Conservation (phyloP, 2,797 vertebrate species). For the Taeniopygia guttata region DNA sequence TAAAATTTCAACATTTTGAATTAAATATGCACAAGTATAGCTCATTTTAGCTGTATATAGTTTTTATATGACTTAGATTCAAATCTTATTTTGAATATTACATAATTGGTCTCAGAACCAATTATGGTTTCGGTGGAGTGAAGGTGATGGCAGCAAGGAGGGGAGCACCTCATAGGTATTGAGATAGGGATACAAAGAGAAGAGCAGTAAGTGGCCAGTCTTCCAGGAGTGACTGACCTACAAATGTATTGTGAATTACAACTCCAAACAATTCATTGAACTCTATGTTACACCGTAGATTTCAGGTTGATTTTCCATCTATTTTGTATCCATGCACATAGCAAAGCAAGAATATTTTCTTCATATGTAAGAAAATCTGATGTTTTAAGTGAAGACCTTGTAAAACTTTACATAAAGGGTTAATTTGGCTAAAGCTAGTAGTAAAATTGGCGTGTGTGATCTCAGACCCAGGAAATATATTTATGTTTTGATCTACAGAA, state of each 20-base stretch:
- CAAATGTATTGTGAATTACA: background rate
- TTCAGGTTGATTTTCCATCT: background rate
- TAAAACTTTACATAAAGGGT: background rate
- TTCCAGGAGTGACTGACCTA: background rate
- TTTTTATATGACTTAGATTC: constrained; percentile 78
- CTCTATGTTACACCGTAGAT: background rate
- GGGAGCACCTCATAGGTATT: background rate
- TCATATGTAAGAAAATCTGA: background rate
- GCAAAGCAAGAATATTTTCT: background rate
- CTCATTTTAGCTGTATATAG: constrained; percentile 72
- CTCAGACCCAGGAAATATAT: background rate
- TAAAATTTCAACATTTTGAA: constrained; percentile 81
- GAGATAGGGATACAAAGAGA: background rate
- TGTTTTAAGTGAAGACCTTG: background rate
- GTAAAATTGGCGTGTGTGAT: background rate
- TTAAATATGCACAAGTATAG: constrained; percentile 79
- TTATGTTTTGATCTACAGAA: background rate
- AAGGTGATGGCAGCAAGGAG: background rate
- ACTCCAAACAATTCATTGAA: background rate
- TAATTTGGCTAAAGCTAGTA: background rate
- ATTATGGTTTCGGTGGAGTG: background rate
- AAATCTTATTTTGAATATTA: constrained; percentile 14
- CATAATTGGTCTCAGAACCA: background rate
- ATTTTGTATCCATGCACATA: background rate
- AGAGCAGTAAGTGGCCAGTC: background rate